Percentiles rank a stretch among this genome's conserved stretches.
Conservation (phyloP, 2,113 vertebrate genomes). For the Colaptes auratus region DNA sequence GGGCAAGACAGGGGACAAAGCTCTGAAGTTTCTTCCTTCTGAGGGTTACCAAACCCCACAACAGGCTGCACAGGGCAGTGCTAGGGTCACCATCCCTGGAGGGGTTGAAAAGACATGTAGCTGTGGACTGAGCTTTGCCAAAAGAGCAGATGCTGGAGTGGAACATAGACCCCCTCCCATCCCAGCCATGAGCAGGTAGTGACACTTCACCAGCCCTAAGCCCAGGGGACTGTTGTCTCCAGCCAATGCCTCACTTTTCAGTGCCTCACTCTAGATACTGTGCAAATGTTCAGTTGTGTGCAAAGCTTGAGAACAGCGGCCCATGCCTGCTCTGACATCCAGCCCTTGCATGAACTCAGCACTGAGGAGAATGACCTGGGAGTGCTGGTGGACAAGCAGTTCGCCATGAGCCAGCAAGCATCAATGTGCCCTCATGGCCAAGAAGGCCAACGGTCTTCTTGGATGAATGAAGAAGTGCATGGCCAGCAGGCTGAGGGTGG, state of each 20-base stretch:
- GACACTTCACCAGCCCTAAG: background rate
- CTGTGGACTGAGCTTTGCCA: background rate
- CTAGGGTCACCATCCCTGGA: background rate
- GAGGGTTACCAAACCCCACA: background rate
- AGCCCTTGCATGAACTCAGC: too few species aligned
- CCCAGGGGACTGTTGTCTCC: background rate
- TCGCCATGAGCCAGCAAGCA: too few species aligned
- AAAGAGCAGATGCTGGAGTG: background rate
- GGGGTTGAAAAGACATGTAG: background rate
- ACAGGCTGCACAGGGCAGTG: background rate
- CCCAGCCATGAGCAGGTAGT: background rate
- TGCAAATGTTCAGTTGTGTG: background rate
- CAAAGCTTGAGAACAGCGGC: too few species aligned
- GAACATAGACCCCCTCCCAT: background rate
- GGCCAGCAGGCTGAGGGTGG: too few species aligned
- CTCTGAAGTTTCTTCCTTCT: background rate
- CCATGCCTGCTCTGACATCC: too few species aligned
- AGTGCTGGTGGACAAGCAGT: too few species aligned
- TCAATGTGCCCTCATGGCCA: too few species aligned
- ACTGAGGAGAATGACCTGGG: too few species aligned
- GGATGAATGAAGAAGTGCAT: too few species aligned
- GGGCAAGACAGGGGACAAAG: background rate
- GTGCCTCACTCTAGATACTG: background rate
- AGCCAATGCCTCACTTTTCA: constrained; percentile 6
- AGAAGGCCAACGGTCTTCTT: too few species aligned